Conservation (phyloP, 2,888 invertebrate species). For the Syrphus vitripennis region DNA sequence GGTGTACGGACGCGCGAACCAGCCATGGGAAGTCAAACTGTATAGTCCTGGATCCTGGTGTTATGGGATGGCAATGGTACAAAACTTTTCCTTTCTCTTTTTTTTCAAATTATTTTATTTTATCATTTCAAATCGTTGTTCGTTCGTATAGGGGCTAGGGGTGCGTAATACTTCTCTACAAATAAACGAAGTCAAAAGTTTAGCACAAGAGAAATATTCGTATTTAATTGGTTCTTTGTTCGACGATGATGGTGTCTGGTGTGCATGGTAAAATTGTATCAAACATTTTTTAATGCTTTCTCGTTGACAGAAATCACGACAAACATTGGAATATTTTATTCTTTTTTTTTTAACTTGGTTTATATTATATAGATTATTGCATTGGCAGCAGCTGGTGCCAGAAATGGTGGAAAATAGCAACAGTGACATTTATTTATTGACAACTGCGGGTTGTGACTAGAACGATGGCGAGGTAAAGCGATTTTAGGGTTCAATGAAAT, state of each 20-base stretch:
- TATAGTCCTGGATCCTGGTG: not conserved
- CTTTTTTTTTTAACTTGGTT: not conserved
- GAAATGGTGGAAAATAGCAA: not conserved
- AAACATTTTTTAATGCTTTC: not conserved
- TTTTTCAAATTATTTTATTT: slow-evolving; percentile 15
- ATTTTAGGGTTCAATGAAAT: not conserved
- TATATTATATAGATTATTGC: not conserved
- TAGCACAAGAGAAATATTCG: slow-evolving; percentile 23
- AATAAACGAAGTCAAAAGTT: slow-evolving; percentile 27
- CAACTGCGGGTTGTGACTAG: not conserved
- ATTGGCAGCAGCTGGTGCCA: slow-evolving; percentile 19
- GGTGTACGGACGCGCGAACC: too few species aligned
- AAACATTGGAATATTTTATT: slow-evolving; percentile 25
- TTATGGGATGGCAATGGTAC: not conserved
- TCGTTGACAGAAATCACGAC: slow-evolving; percentile 36
- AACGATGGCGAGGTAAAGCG: not conserved
- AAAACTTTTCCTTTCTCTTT: slow-evolving; percentile 10
- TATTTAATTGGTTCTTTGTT: slow-evolving; percentile 57
- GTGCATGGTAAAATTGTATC: not conserved
- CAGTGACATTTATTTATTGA: not conserved
- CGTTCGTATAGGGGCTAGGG: not conserved
- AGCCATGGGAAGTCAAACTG: not conserved
- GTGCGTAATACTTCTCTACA: not conserved
- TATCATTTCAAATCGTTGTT: not conserved
- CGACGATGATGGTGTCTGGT: not conserved